A percentile compares a stretch with the other conserved stretches of the same genome.
Evolutionary conservation across 2,888 invertebrate species (phyloP).

Genomic region (Machimus atricapillus): DNA sequence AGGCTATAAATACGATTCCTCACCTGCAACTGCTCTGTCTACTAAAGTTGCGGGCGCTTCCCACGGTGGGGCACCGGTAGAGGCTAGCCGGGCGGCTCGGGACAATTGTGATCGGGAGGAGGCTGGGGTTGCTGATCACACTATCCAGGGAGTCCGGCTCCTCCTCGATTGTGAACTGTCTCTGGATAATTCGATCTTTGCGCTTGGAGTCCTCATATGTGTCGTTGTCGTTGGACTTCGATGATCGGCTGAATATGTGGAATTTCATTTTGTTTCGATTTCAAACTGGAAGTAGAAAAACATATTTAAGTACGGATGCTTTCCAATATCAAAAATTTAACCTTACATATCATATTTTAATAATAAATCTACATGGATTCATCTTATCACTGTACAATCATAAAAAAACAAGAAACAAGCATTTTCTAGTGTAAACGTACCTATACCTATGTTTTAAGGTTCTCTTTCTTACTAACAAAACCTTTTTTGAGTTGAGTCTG

Average conservation of each 20-base stretch:
- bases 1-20: slow-evolving; percentile 44
- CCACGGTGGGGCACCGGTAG: slow-evolving; percentile 54
- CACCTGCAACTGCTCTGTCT: slow-evolving; percentile 60
- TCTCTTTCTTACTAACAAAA: too few species aligned
- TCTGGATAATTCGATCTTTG: slow-evolving; percentile 46
- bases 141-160: slow-evolving; percentile 62
- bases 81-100: slow-evolving; percentile 59
- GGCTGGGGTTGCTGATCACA: slow-evolving; percentile 60
- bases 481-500: too few species aligned
- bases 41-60: slow-evolving; percentile 56
- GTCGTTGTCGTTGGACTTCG: slow-evolving; percentile 42
- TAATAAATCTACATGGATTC: too few species aligned
- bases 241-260: slow-evolving; percentile 47
- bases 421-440: too few species aligned
- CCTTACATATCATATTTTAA: too few species aligned
- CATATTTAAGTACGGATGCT: too few species aligned
- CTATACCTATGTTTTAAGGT: too few species aligned
- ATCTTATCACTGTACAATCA: too few species aligned
- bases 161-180: slow-evolving; percentile 57
- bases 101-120: slow-evolving; percentile 61
- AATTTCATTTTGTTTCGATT: slow-evolving; percentile 48
- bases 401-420: too few species aligned
- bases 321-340: too few species aligned
- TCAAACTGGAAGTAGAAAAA: not conserved
- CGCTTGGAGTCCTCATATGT: slow-evolving; percentile 41